Evolutionary conservation across 1,140 invertebrate species (phyloP), one percentile per base, ranked within the genome.

Genomic region (Liolophura sinensis): DNA sequence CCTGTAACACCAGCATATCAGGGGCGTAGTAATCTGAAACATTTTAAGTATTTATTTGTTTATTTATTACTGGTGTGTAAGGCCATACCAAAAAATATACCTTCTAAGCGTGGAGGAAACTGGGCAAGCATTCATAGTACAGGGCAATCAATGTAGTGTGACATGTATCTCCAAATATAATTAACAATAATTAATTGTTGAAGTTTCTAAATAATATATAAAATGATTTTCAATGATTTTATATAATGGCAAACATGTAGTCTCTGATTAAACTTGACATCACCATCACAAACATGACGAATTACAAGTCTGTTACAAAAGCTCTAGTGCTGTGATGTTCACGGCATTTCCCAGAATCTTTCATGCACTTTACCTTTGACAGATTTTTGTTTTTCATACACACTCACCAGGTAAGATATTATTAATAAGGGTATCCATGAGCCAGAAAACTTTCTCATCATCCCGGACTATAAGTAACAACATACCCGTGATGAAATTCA

Each of bases 371-470:
- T 40, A 40, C 9, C 31, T 40, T n/a, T 54, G 24, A 12, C 51
- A 54, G n/a, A 57, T 27, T 6, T 31, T 57, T 15, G 1, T n/a
- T 57, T 31, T 31, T 40, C 31, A 9, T 40, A 12, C 20, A 50
- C 60, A 57, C 58, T 70, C 54, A 84, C 82, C 80, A 24, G 93
- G 93, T 64, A 95, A 86, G 77, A 93, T 92, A 70, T 90, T 89
- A 78, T 94, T 92, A n/a, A 95, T 91, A 62, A 96, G 85, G 9
- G 90, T 88, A 86, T 94, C 93, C 15, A 96, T 82, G 60, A 97
- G 85, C 95, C 95, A 97, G 86, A 96, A 97, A 48, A 93, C 90
- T 70, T 89, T 91, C 81, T 96, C 93, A 86, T 96, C 94, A 85
- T 89, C 91, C 83, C 94, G 92, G 27, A 94, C 92, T 31, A 93